These are phyloP conservation scores for Hemitrygon akajei DNA, from an alignment of 2,797 vertebrate species.

Conservation along the genomic window DNA sequence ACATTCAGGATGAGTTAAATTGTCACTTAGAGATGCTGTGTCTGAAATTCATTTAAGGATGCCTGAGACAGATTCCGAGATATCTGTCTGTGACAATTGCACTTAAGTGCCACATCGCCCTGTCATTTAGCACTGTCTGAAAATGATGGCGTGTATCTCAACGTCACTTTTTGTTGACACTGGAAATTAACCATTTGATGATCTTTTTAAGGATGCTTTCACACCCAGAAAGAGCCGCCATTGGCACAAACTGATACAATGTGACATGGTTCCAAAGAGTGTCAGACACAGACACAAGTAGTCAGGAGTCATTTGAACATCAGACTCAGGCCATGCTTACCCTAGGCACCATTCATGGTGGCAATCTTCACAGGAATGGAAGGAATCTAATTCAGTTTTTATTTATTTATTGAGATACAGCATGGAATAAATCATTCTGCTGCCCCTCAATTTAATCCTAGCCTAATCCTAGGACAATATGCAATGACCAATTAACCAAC, in stretches of 20 bases:
- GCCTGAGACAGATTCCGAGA: slow-evolving; percentile 16
- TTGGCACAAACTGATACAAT: background rate
- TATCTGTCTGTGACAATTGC: slow-evolving; percentile 34
- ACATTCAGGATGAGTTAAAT: slow-evolving; percentile 29
- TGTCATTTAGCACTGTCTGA: slow-evolving; percentile 28
- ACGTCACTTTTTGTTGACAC: slow-evolving; percentile 5
- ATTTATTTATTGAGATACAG: too few species aligned
- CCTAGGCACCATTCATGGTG: background rate
- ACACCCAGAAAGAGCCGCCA: background rate
- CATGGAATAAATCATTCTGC: too few species aligned
- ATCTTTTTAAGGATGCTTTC: background rate
- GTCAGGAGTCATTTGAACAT: background rate
- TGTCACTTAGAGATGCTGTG: slow-evolving; percentile 31
- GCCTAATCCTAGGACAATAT: too few species aligned
- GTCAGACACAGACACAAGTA: background rate
- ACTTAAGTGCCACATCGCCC: slow-evolving; percentile 22
- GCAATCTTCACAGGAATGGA: background rate
- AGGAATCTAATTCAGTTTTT: background rate
- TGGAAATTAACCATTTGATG: slow-evolving; percentile 24
- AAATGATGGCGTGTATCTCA: background rate
- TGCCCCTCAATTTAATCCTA: too few species aligned
- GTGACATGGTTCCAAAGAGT: too few species aligned
- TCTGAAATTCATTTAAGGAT: slow-evolving; percentile 34
- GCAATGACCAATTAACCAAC: too few species aligned
- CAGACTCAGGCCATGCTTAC: background rate